Evolutionary conservation across 2,797 vertebrate species (phyloP).

Genomic region (Gambelia wislizenii): DNA sequence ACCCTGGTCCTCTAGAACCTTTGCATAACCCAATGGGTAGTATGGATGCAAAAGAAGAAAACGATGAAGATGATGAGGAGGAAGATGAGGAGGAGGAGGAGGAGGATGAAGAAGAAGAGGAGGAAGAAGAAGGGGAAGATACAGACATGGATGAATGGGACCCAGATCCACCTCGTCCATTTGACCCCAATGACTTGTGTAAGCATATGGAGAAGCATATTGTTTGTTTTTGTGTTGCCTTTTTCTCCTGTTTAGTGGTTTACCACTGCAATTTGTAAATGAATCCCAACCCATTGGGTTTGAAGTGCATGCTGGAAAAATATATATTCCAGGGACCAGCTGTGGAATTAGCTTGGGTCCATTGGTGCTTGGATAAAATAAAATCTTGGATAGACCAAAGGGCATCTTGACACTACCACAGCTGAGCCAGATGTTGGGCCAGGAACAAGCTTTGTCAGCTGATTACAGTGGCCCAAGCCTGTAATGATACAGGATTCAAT

Average conservation of each 20-base stretch:
- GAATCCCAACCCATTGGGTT: background rate
- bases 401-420: background rate
- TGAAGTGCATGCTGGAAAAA: background rate
- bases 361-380: background rate
- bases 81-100: slow-evolving; percentile 85
- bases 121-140: slow-evolving; percentile 79
- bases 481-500: background rate
- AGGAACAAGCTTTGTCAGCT: background rate
- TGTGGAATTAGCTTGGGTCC: background rate
- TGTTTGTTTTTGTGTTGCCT: background rate
- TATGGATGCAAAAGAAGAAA: slow-evolving; percentile 89
- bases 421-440: background rate
- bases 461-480: background rate
- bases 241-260: background rate
- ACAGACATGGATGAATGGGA: slow-evolving; percentile 97
- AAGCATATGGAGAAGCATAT: slow-evolving; percentile 67
- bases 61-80: slow-evolving; percentile 91
- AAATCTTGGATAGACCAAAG: background rate
- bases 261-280: background rate
- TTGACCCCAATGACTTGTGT: slow-evolving; percentile 95
- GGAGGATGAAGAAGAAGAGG: slow-evolving; percentile 74
- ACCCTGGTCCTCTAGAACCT: slow-evolving; percentile 83
- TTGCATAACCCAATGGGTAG: slow-evolving; percentile 84
- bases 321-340: background rate
- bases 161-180: slow-evolving; percentile 86